phyloP scores from a whole-genome alignment of 2,113 vertebrate genomes.

The Phyllostomus hastatus region DNA sequence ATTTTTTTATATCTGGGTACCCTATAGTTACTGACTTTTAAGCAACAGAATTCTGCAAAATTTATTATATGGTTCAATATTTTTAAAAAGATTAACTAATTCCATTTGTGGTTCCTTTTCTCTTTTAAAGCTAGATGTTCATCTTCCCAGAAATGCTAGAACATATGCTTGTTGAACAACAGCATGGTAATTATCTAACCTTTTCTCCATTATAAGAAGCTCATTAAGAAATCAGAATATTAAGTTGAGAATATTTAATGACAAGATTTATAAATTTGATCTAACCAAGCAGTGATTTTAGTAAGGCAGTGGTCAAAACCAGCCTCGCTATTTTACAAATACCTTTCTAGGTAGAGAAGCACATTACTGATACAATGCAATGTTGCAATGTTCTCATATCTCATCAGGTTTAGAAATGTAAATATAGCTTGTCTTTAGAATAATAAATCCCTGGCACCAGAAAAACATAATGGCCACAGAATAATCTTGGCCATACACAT shows the following conservation, averaged over 20 bases:
- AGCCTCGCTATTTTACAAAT: conserved; percentile 24
- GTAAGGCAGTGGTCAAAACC: conserved; percentile 11
- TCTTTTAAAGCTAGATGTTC: neutral
- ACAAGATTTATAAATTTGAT: conserved; percentile 56
- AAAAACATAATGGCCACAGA: conserved; percentile 19
- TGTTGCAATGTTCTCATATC: neutral
- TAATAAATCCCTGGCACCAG: conserved; percentile 20
- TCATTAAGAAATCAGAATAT: conserved; percentile 40
- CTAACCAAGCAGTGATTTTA: neutral
- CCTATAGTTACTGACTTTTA: conserved; percentile 21
- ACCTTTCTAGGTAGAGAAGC: neutral
- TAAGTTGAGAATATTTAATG: conserved; percentile 47
- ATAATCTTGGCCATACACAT: conserved; percentile 25
- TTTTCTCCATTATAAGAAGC: neutral
- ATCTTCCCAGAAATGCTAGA: neutral
- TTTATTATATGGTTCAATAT: neutral
- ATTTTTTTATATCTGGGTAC: neutral
- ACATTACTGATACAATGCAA: neutral
- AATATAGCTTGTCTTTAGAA: conserved; percentile 34
- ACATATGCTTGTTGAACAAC: neutral
- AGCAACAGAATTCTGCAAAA: neutral
- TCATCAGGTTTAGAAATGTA: conserved; percentile 56
- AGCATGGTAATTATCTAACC: conserved; percentile 19
- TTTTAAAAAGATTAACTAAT: neutral
- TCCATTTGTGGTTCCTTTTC: neutral